Evolutionary conservation across 2,797 vertebrate genomes (phyloP), one percentile per base, ranked within the genome.

Genomic region (Rhynchotus rufescens): DNA sequence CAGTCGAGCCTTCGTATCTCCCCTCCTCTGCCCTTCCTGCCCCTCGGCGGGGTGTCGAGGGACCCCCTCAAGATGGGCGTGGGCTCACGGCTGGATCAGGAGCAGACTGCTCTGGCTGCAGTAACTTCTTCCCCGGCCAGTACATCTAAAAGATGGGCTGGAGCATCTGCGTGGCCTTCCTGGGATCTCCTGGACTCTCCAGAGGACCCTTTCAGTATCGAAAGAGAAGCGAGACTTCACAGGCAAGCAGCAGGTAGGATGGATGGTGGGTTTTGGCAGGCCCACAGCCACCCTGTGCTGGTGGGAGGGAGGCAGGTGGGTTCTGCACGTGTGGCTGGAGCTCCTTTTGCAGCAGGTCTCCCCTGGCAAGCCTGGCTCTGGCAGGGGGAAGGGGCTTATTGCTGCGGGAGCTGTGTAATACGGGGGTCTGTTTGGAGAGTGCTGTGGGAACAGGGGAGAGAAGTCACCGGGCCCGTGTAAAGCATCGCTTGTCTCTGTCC

Each of bases 1-100:
- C 96, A 99, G 99, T 99, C 99, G 8, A 99, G 98, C 93, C 96
- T 99, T 96, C 98, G 99, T 57, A 99, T 99, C 94, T 99, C 99
- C 26, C 98, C 99, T 3, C 98, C 99, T 64, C 96, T 99, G 96
- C 99, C 99, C 68, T 99, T 99, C 89, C 97, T 99, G 49, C 97
- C 99, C 67, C 93, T 98, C 85, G 98, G 98, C 49, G 98, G 97
- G 92, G 97, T 99, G 94, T 98, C 98, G 73, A 98, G 99, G 97
- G 99, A 99, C 88, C 96, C 99, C 52, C 92, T 99, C 82, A 98
- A 99, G 83, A 96, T 99, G 91, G 97, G 98, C 47, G 96, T 98
- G 75, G 98, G 98, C 25, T 97, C 99, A 72, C 98, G 98, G 13
- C 94, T 99, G 96, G 99, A 99, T 93, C 98, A 98, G 72, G 98